Evolutionary conservation across 2,113 vertebrate genomes (phyloP).

Genomic region (Empidonax alnorum): DNA sequence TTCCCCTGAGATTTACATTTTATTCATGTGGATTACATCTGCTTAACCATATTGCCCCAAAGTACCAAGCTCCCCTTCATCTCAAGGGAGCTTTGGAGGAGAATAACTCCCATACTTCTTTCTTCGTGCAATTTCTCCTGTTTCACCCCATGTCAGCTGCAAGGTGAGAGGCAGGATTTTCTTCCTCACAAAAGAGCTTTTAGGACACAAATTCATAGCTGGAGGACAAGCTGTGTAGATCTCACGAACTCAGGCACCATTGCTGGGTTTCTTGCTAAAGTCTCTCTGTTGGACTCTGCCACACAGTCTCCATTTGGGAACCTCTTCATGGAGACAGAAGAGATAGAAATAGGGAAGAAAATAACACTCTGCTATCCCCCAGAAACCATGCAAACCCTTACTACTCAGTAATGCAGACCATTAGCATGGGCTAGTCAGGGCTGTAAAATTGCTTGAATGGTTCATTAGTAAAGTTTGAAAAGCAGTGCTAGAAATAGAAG

Average conservation of each 20-base stretch:
- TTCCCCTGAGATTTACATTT: constrained; percentile 46
- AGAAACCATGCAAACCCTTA: neutral
- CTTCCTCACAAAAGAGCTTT: neutral
- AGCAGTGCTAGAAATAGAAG: neutral
- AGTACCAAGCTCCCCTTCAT: neutral
- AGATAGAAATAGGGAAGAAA: neutral
- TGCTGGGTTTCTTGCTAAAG: neutral
- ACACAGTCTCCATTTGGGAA: neutral
- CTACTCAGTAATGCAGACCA: neutral
- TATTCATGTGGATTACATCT: constrained; percentile 7
- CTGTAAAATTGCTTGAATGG: neutral
- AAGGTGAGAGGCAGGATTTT: neutral
- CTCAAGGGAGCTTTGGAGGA: neutral
- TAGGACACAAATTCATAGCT: neutral
- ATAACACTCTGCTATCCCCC: neutral
- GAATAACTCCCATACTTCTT: neutral
- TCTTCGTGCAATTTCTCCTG: neutral
- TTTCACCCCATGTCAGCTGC: neutral
- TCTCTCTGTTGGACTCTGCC: neutral
- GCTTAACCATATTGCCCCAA: neutral
- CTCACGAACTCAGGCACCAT: neutral
- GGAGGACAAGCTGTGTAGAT: neutral
- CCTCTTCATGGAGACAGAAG: neutral
- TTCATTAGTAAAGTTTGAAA: neutral
- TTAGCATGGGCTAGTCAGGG: neutral